Evolutionary conservation across 2,888 invertebrate species (phyloP), one percentile per base, ranked within the genome.

Genomic region (Tenthredo mesomela): DNA sequence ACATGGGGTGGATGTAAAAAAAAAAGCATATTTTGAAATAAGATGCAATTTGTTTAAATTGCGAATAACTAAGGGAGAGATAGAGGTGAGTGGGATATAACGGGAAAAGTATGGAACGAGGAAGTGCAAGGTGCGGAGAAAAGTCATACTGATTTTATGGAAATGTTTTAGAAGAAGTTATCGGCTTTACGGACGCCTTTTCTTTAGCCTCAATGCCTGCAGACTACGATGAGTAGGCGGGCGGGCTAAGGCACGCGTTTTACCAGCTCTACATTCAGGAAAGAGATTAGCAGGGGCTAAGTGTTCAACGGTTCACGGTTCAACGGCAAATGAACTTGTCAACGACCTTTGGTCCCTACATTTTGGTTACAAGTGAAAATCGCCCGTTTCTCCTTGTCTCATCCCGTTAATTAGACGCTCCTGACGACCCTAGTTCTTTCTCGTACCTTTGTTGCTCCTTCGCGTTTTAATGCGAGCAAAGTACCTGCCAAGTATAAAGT

Each of bases 181-280:
- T 82, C 82, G 82, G 65, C 80, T 61, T 61, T 80, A 70, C 43
- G n/a, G 67, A 9, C 33, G 82, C 67, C 25, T 65, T 21, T 54
- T 67, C 82, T 37, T n/a, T 21, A 9, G 50, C n/a, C 33, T 2
- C 86, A 86, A 85, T 33, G 77, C 33, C 25, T 29, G 15, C 87
- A 86, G 84, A 40, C 67, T 54, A 54, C 54, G 54, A 54, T 7
- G 54, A 86, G 85, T 85, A 67, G 67, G 67, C 67, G 29, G 67
- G 33, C 29, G 33, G n/a, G n/a, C 54, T 54, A 54, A 54, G 25
- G 61, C 33, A 67, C 85, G 82, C 87, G 86, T 87, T 85, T 87
- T 87, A 87, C 85, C 84, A 83, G 65, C 71, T 70, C 65, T 40
- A 80, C 61, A 40, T 61, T 54, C 21, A 67, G 82, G 47, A 82